Evolutionary conservation across 64 coral and sea anemone genomes (phyloP), one percentile per base, ranked within the genome.

Genomic region (Pocillopora damicornis): DNA sequence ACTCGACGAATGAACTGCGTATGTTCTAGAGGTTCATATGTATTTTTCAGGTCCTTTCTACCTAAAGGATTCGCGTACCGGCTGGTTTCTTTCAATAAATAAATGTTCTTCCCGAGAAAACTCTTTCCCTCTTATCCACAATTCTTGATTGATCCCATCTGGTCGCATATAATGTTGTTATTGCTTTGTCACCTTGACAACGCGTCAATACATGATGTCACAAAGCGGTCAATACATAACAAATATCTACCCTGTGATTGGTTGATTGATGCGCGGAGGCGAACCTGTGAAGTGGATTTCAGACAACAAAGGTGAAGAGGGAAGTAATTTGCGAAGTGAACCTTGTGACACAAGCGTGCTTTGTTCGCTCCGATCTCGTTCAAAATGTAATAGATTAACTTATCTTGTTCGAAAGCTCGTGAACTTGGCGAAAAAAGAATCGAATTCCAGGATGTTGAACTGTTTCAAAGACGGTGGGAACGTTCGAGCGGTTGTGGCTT

Each of bases 121-220:
- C 42, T 51, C 7, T 51, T 51, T 7, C 7, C 7, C 1, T 51
- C 42, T 51, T 51, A 51, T 2, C 42, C 42, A 51, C 42, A 7
- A 7, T 2, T 51, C 42, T 51, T 51, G 42, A 51, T 4, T 51
- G 42, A 7, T 51, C 42, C 30, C 42, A 51, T 51, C 42, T 51
- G 12, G 61, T 17, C 16, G 61, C 12, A 13, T 13, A 1, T 69
- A 11, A 11, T n/a, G 67, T 23, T 11, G 5, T 65, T 69, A 68
- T 67, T 68, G 38, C 18, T 15, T 85, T 85, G 65, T 85, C 64
- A 38, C 81, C 81, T 85, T 85, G 81, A 72, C 81, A 72, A 85
- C 81, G 22, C 16, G 37, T 84, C 81, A 72, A 72, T 85, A 57
- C 14, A 42, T 85, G 81, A 85, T 85, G 81, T 85, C 81, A 85